Percentiles rank a stretch among this genome's conserved stretches.
These are phyloP conservation scores for Andinoacara biseriatus DNA, from an alignment of 2,113 vertebrate species.

Conservation along the genomic window DNA sequence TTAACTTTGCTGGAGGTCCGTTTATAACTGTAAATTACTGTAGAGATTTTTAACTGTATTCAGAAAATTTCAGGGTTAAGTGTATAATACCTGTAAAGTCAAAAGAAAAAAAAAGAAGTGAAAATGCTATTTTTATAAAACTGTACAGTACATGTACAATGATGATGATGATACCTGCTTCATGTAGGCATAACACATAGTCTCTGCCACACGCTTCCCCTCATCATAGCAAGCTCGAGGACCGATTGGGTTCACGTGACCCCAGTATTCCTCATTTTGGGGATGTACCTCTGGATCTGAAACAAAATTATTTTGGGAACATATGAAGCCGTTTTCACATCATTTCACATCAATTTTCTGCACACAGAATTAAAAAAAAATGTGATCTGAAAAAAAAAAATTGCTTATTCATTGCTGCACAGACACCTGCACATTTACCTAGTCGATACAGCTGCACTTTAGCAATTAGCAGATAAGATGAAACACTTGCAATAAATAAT, in stretches of 20 bases:
- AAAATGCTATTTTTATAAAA: neutral
- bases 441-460: neutral
- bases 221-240: slow-evolving; percentile 98
- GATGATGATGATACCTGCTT: slow-evolving; percentile 88
- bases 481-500: slow-evolving; percentile 10
- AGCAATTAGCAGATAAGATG: neutral
- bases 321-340: neutral
- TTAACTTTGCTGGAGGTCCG: neutral
- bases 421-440: neutral
- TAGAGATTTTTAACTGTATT: neutral
- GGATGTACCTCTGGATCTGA: slow-evolving; percentile 98
- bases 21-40: neutral
- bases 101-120: neutral
- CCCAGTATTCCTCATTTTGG: slow-evolving; percentile 98
- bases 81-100: neutral
- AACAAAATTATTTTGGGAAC: slow-evolving; percentile 3
- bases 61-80: neutral
- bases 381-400: neutral
- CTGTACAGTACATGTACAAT: neutral
- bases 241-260: slow-evolving; percentile 97
- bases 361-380: neutral
- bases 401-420: neutral
- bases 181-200: slow-evolving; percentile 99
- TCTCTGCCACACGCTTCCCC: slow-evolving; percentile 96
- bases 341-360: neutral